A percentile compares a stretch with the other conserved stretches of the same genome.
phyloP scores from a whole-genome alignment of 2,113 vertebrate genomes.

The Oncorhynchus keta region DNA sequence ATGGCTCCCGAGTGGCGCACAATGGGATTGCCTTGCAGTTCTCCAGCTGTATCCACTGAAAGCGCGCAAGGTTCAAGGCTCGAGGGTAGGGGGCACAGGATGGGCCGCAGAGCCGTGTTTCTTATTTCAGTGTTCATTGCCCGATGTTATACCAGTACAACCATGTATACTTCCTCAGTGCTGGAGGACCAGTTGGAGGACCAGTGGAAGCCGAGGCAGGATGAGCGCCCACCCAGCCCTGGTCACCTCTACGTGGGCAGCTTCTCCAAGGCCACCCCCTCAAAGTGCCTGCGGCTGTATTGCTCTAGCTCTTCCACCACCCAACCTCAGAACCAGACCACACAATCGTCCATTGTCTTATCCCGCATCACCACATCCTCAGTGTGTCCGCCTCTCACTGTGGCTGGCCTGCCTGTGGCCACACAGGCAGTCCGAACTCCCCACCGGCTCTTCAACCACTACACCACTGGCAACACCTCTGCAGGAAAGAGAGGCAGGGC shows the following conservation, averaged over 20 bases:
- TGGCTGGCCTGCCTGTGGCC: slow-evolving; percentile 79
- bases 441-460: slow-evolving; percentile 73
- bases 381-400: slow-evolving; percentile 77
- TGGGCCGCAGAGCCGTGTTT: no score
- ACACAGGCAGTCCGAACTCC: slow-evolving; percentile 78
- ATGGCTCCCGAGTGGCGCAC: no score
- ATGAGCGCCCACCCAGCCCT: slow-evolving; percentile 56
- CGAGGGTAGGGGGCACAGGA: no score
- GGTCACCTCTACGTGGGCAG: slow-evolving; percentile 72
- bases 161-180: slow-evolving; percentile 50
- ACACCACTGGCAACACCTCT: slow-evolving; percentile 77
- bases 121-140: no score
- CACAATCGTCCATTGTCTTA: slow-evolving; percentile 58
- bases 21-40: no score
- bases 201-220: slow-evolving; percentile 77
- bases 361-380: slow-evolving; percentile 77
- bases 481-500: slow-evolving; percentile 60
- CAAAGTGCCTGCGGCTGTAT: slow-evolving; percentile 80
- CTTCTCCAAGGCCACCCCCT: slow-evolving; percentile 67
- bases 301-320: slow-evolving; percentile 76
- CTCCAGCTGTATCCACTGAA: no score
- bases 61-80: no score
- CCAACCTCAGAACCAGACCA: slow-evolving; percentile 68
- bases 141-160: no score
- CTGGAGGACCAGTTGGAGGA: slow-evolving; percentile 84